These are phyloP conservation scores for Hyla sarda DNA, from an alignment of 2,113 vertebrate genomes.

Conservation along the genomic window DNA sequence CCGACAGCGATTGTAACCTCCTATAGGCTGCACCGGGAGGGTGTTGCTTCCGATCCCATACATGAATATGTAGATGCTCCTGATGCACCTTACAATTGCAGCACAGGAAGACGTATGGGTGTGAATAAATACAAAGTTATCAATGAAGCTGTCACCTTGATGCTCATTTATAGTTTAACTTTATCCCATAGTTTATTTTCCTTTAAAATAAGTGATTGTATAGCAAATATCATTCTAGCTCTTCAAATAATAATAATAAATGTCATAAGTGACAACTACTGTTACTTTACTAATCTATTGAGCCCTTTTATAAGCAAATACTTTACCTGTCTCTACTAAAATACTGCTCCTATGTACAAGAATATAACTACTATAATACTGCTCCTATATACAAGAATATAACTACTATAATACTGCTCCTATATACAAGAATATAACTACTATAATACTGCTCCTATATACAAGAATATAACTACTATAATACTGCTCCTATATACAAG, in stretches of 20 bases:
- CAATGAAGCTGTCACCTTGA: not conserved
- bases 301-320: no score
- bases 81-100: not conserved
- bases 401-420: not conserved
- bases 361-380: slow-evolving; percentile 5
- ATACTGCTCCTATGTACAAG: not conserved
- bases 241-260: not conserved
- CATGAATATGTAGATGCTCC: not conserved
- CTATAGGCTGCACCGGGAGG: not conserved
- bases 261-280: not conserved
- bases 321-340: no score
- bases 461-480: slow-evolving; percentile 4
- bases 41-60: not conserved
- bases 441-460: not conserved
- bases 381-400: not conserved
- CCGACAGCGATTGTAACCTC: not conserved
- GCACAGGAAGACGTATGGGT: not conserved
- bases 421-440: slow-evolving; percentile 5
- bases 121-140: not conserved
- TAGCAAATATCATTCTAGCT: not conserved
- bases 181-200: not conserved
- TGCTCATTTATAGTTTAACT: not conserved
- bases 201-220: no score
- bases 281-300: no score
- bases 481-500: not conserved